These are phyloP conservation scores for Heliothis virescens DNA, from an alignment of 1,140 invertebrate species.

Conservation along the genomic window DNA sequence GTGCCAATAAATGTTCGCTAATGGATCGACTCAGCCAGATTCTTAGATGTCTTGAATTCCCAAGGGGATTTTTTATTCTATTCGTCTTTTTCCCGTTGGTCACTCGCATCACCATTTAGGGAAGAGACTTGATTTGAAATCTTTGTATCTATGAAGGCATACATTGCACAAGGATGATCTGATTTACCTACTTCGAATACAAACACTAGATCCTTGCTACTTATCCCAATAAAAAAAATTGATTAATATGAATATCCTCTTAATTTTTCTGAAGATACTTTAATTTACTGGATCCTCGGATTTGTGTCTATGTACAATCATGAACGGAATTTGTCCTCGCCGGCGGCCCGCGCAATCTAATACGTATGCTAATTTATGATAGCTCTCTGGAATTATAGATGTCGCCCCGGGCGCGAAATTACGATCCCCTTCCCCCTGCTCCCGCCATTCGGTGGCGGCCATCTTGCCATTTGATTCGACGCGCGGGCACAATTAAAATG, in stretches of 20 bases:
- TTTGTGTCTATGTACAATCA: constrained; percentile 63
- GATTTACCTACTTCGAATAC: too few species aligned
- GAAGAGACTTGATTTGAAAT: neutral
- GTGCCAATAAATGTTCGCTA: constrained; percentile 16
- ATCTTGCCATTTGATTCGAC: constrained; percentile 77
- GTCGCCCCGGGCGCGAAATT: constrained; percentile 77
- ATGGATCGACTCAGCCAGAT: constrained; percentile 3
- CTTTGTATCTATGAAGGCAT: too few species aligned
- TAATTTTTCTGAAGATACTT: constrained; percentile 48
- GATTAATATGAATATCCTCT: neutral
- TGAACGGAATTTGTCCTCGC: constrained; percentile 71
- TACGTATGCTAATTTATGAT: constrained; percentile 84
- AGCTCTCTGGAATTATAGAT: constrained; percentile 80
- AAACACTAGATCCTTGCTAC: too few species aligned
- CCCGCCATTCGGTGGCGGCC: constrained; percentile 60
- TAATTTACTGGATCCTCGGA: constrained; percentile 58
- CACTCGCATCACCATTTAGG: neutral
- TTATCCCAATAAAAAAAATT: too few species aligned
- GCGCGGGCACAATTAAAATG: constrained; percentile 64
- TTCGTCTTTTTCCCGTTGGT: neutral
- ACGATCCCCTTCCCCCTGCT: constrained; percentile 62
- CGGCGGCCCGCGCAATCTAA: constrained; percentile 70
- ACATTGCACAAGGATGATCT: too few species aligned
- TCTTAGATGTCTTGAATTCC: constrained; percentile 5
- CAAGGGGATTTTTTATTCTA: neutral